Conservation (phyloP, 2,797 vertebrate species). For the Delichon dasypus region DNA sequence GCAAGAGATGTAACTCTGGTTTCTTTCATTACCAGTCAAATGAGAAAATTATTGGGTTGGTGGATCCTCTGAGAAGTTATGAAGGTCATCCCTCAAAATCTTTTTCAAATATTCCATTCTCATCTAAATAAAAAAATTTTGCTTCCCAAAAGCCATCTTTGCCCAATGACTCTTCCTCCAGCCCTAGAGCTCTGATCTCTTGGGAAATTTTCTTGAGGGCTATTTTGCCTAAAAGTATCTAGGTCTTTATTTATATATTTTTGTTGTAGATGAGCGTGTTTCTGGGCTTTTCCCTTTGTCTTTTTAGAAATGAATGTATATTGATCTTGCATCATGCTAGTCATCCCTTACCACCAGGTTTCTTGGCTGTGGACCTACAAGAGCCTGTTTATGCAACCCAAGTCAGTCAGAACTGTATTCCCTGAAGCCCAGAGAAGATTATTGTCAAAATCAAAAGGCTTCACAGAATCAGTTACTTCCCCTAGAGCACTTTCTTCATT, state of each 20-base stretch:
- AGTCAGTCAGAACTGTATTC: background rate
- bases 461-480: background rate
- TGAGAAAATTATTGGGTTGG: background rate
- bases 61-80: background rate
- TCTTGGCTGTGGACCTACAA: background rate
- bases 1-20: background rate
- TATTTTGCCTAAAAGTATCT: background rate
- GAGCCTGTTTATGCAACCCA: background rate
- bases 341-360: background rate
- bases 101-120: background rate
- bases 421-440: background rate
- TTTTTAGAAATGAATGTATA: background rate
- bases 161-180: background rate
- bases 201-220: background rate
- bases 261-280: background rate
- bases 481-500: background rate
- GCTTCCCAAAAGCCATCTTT: background rate
- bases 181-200: background rate
- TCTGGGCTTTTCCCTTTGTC: background rate
- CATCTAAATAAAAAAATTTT: background rate
- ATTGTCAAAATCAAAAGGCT: background rate
- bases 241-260: background rate
- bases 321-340: background rate
- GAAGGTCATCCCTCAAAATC: background rate
- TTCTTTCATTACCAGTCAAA: background rate